Evolutionary conservation across 2,888 invertebrate species (phyloP).

Genomic region (Archaeoteleia sp.): DNA sequence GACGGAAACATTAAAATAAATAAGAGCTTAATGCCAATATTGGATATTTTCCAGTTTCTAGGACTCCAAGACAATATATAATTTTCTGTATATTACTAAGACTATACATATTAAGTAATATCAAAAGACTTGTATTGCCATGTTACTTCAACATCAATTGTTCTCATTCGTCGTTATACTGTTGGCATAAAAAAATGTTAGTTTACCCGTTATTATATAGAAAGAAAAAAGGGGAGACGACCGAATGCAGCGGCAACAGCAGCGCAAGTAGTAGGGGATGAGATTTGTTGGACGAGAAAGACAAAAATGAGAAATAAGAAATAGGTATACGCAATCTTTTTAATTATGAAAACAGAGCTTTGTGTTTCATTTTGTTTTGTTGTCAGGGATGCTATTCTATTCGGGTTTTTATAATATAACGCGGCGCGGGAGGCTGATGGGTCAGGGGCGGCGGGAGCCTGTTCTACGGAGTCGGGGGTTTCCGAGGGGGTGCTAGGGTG

Average conservation of each 20-base stretch:
- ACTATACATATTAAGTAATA: too few relatives aligned
- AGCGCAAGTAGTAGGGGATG: slow-evolving; percentile 35
- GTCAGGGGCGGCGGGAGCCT: slow-evolving; percentile 63
- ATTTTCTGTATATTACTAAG: too few relatives aligned
- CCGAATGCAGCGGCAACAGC: slow-evolving; percentile 28
- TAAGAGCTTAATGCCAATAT: too few relatives aligned
- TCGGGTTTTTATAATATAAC: slow-evolving; percentile 71
- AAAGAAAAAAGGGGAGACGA: slow-evolving; percentile 33
- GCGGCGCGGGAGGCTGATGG: slow-evolving; percentile 65
- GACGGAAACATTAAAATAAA: too few relatives aligned
- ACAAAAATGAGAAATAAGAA: slow-evolving; percentile 54
- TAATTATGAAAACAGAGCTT: slow-evolving; percentile 75
- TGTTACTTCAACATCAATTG: too few relatives aligned
- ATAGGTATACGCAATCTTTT: slow-evolving; percentile 73
- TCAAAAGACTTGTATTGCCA: too few relatives aligned
- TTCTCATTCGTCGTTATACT: slow-evolving; percentile 42
- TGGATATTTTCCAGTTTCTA: too few relatives aligned
- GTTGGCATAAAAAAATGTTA: slow-evolving; percentile 36
- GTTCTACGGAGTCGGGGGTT: slow-evolving; percentile 52
- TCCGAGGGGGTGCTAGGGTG: slow-evolving; percentile 56
- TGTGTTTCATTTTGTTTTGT: slow-evolving; percentile 75
- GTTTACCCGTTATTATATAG: slow-evolving; percentile 29
- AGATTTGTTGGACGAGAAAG: slow-evolving; percentile 48
- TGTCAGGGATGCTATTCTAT: slow-evolving; percentile 72
- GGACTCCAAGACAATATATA: too few relatives aligned